Conservation (phyloP, 1,140 invertebrate species). For the Wiebesia pumilae region DNA sequence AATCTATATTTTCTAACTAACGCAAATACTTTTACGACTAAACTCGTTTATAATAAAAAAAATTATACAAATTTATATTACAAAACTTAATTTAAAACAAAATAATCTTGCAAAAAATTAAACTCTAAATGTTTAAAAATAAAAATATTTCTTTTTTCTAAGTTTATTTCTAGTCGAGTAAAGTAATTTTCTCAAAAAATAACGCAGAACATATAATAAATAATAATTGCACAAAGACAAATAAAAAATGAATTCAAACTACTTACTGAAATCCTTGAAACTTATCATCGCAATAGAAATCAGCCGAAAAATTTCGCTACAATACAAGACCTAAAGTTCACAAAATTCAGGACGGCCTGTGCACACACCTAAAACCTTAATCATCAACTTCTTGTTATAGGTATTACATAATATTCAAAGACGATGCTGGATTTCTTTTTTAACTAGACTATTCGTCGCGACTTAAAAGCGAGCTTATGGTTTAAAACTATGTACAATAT, state of each 20-base stretch:
- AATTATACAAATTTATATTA: conserved; percentile 37
- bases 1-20: conserved; percentile 32
- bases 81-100: conserved; percentile 37
- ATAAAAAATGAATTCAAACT: background rate
- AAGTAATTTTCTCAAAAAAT: conserved; percentile 27
- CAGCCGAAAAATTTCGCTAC: conserved; percentile 25
- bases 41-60: conserved; percentile 34
- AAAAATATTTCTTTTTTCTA: background rate
- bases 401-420: conserved; percentile 67
- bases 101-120: conserved; percentile 46
- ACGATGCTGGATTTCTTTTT: conserved; percentile 68
- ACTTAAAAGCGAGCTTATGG: conserved; percentile 46
- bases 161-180: background rate
- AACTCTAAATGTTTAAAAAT: conserved; percentile 18
- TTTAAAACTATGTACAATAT: conserved; percentile 70
- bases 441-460: conserved; percentile 60
- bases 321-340: conserved; percentile 55
- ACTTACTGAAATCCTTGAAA: background rate
- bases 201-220: conserved; percentile 24
- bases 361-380: conserved; percentile 56
- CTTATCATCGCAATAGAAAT: conserved; percentile 32
- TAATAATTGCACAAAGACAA: conserved; percentile 9
- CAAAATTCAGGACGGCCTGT: conserved; percentile 60
- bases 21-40: conserved; percentile 21
- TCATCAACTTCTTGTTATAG: conserved; percentile 38